Conservation (phyloP, 30 jellyfish, hydroid and myxozoan species). For the Euphysa ruthae region DNA sequence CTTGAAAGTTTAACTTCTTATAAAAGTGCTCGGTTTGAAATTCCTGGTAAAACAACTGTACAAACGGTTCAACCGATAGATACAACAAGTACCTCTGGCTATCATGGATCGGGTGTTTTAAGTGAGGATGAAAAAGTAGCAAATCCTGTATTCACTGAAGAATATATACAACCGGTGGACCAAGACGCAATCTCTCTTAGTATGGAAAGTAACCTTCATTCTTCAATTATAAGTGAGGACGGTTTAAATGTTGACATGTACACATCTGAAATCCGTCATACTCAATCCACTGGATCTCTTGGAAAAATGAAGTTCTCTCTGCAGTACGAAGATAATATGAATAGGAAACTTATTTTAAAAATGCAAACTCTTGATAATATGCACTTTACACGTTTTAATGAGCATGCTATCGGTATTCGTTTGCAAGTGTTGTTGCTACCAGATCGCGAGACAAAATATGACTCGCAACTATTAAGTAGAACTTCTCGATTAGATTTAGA, state of each 20-base stretch:
- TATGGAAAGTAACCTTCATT: background rate
- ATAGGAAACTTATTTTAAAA: constrained; percentile 27
- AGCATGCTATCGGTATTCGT: constrained; percentile 33
- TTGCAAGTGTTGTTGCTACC: constrained; percentile 55
- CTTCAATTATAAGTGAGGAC: too few relatives aligned
- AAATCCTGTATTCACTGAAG: constrained; percentile 5
- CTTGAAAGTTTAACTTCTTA: constrained; percentile 16
- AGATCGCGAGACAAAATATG: constrained; percentile 53
- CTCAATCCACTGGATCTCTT: constrained; percentile 61
- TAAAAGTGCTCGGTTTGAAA: constrained; percentile 10
- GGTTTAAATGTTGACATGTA: constrained; percentile 8
- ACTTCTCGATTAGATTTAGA: constrained; percentile 16
- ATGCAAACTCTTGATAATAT: constrained; percentile 29
- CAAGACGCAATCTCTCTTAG: background rate
- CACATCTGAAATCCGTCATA: constrained; percentile 38
- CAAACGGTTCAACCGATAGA: constrained; percentile 37
- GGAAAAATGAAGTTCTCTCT: constrained; percentile 69
- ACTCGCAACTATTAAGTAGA: constrained; percentile 32
- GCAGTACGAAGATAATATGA: constrained; percentile 68
- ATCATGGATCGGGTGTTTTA: constrained; percentile 19
- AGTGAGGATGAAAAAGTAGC: constrained; percentile 4
- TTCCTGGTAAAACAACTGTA: constrained; percentile 26
- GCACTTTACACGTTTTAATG: constrained; percentile 33
- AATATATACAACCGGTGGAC: constrained; percentile 13
- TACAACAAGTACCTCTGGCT: constrained; percentile 24